Conservation (phyloP, 1,140 invertebrate species). For the Drosophila kepulauana region DNA sequence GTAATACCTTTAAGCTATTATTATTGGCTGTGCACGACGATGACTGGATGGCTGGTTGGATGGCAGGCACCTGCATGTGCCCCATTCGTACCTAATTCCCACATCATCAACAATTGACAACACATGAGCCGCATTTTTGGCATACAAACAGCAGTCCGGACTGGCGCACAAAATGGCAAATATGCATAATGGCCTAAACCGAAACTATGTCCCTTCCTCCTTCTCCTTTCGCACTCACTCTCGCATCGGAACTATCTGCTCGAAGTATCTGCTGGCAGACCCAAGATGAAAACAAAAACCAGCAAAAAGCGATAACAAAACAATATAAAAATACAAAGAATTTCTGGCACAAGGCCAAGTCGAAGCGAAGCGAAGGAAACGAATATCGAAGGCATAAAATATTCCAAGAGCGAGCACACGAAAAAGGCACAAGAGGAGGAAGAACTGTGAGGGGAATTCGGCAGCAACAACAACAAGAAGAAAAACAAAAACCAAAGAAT, state of each 20-base stretch:
- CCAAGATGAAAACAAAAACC: conserved; percentile 65
- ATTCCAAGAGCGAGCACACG: conserved; percentile 30
- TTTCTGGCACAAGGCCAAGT: conserved; percentile 78
- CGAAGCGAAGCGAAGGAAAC: conserved; percentile 29
- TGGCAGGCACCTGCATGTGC: conserved; percentile 18
- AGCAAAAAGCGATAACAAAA: conserved; percentile 60
- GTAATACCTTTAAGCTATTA: conserved; percentile 26
- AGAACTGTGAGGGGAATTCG: not conserved
- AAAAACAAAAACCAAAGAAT: conserved; percentile 60
- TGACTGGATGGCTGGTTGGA: not conserved
- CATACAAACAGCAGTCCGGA: conserved; percentile 47
- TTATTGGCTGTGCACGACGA: conserved; percentile 10
- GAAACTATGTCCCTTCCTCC: conserved; percentile 46
- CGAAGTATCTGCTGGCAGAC: conserved; percentile 41
- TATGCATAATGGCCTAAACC: conserved; percentile 72
- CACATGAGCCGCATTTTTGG: conserved; percentile 68
- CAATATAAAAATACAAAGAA: conserved; percentile 59
- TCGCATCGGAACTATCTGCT: conserved; percentile 17
- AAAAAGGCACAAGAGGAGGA: not conserved
- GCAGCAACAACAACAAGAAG: conserved; percentile 4
- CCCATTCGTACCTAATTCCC: conserved; percentile 59
- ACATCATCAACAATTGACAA: conserved; percentile 77
- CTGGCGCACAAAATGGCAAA: conserved; percentile 57
- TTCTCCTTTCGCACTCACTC: not conserved
- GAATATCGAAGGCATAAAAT: conserved; percentile 61